Percentiles rank a stretch among this genome's conserved stretches.
phyloP scores from a whole-genome alignment of 2,113 vertebrate genomes.

The Clarias batrachus region DNA sequence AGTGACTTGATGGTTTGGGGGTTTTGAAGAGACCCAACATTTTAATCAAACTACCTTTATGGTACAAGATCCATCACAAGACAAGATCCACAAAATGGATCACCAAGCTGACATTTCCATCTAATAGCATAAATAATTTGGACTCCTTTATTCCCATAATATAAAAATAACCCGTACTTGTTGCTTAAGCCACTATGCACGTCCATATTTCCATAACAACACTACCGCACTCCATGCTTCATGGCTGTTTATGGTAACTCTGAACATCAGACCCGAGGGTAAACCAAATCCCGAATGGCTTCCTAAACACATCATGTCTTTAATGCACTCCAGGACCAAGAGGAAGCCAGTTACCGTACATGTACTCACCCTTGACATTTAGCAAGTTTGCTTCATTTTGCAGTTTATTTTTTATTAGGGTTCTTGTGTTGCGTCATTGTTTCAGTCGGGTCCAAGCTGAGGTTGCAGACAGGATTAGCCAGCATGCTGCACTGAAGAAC shows the following conservation, averaged over 20 bases:
- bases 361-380: not conserved
- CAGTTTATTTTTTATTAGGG: not conserved
- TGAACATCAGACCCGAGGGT: not conserved
- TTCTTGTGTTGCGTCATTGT: not conserved
- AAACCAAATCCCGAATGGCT: not conserved
- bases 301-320: not conserved
- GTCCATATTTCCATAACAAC: not conserved
- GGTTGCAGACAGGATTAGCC: not conserved
- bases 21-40: too few species aligned
- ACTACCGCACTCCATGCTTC: too few species aligned
- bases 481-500: not conserved
- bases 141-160: not conserved
- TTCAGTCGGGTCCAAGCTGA: not conserved
- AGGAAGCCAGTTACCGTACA: not conserved
- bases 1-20: too few species aligned
- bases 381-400: not conserved
- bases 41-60: too few species aligned
- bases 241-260: not conserved
- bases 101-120: not conserved
- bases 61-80: not conserved
- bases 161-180: not conserved
- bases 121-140: not conserved
- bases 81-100: not conserved
- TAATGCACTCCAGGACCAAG: not conserved
- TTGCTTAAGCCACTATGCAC: not conserved